Evolutionary conservation across 2,797 vertebrate species (phyloP), one percentile per base, ranked within the genome.

Genomic region (Rhynchonycteris naso): DNA sequence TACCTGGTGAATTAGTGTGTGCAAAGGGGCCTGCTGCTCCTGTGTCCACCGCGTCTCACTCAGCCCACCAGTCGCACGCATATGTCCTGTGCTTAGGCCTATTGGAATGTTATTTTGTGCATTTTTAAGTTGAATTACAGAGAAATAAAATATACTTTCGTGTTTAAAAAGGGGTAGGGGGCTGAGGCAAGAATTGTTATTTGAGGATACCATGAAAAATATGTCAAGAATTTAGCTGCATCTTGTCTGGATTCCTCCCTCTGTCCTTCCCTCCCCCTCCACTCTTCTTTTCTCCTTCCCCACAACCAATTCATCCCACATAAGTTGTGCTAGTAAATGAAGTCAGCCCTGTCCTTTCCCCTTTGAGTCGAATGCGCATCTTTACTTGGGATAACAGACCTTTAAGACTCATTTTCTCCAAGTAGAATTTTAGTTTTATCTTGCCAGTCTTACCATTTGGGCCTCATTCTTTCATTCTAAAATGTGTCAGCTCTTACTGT

Each of bases 191-290:
- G 81, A 88, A 66, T 94, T 58, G 16, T 58, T 71, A 33, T 50
- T 93, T 75, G 28, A 91, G n/a, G 71, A 47, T 61, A 43, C n/a
- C 56, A 19, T 63, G 54, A 91, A 95, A 95, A 93, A 76, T 85
- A 95, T 50, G 59, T 68, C 61, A 93, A 78, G 92, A 95, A 91
- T 96, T 95, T 61, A 86, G 74, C 90, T 69, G 56, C 24, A 72
- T 10, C n/a, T 76, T 66, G 14, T 78, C 54, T 47, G 13, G 21
- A 28, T 69, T 72, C 66, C 43, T 82, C 58, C 30, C 4, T 28
- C 12, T 13, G 1, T 30, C 16, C 18, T 11, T 14, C 2, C 5
- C 12, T 30, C 54, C 13, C 15, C 52, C 2, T 15, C 13, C 21
- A 21, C 30, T 28, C 12, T 43, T 14, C 50, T 4, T 15, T 8